Percentiles rank a stretch among this genome's conserved stretches.
phyloP scores from a whole-genome alignment of 2,888 invertebrate species.

The Drosophila quinaria region DNA sequence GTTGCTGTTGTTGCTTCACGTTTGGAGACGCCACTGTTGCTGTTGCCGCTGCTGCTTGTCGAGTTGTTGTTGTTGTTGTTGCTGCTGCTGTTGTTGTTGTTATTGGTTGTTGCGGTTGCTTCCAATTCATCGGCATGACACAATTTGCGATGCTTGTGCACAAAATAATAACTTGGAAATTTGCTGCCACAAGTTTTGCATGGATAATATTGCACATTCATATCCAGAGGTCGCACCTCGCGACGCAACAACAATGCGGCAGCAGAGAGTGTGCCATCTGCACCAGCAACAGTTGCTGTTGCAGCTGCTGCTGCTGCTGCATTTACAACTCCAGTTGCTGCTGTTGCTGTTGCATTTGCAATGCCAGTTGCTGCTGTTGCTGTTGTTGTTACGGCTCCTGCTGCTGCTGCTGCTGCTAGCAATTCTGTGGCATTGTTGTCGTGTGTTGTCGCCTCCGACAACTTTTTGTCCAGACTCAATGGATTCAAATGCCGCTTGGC shows the following conservation, averaged over 20 bases:
- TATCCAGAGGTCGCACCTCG: constrained; percentile 89
- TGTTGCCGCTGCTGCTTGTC: constrained; percentile 29
- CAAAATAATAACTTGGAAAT: constrained; percentile 97
- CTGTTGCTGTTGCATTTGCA: not conserved
- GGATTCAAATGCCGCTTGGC: constrained; percentile 90
- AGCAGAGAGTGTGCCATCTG: constrained; percentile 43
- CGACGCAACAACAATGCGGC: constrained; percentile 84
- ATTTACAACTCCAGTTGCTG: not conserved
- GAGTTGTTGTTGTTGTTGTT: constrained; percentile 32
- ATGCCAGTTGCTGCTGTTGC: constrained; percentile 5
- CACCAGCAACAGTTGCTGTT: not conserved
- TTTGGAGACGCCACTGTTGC: constrained; percentile 23
- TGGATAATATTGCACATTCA: constrained; percentile 96
- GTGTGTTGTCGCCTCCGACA: constrained; percentile 25
- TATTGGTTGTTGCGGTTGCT: constrained; percentile 23
- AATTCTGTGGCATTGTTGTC: constrained; percentile 3
- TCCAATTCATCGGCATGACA: constrained; percentile 89
- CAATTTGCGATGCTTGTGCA: constrained; percentile 95
- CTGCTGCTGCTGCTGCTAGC: constrained; percentile 2
- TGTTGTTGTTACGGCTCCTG: constrained; percentile 3
- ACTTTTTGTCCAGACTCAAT: constrained; percentile 85
- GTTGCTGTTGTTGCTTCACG: constrained; percentile 23
- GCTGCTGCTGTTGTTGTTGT: constrained; percentile 29
- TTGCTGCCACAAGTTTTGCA: constrained; percentile 97
- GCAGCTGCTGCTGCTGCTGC: constrained; percentile 5